Evolutionary conservation across 2,113 vertebrate genomes (phyloP).

Genomic region (Ochotona princeps): DNA sequence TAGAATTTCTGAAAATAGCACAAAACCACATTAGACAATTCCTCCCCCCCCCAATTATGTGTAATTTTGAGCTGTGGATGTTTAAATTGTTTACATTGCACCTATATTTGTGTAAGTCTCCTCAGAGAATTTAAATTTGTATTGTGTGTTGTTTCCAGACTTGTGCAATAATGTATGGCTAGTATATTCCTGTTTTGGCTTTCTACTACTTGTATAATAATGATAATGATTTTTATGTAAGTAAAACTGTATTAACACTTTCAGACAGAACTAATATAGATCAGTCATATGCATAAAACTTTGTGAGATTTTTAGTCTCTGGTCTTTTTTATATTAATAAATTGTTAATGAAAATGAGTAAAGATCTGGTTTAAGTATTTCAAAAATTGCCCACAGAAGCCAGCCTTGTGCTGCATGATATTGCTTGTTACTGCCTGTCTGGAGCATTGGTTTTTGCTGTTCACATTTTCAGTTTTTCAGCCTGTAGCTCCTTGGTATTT

Average conservation of each 20-base stretch:
- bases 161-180: slow-evolving; percentile 28
- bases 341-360: slow-evolving; percentile 31
- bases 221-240: background rate
- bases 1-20: slow-evolving; percentile 63
- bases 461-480: slow-evolving; percentile 6
- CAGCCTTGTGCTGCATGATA: slow-evolving; percentile 22
- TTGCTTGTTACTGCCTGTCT: slow-evolving; percentile 13
- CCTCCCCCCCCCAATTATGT: slow-evolving; percentile 23
- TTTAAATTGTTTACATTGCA: slow-evolving; percentile 8
- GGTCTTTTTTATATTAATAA: background rate
- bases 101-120: background rate
- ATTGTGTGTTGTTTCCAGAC: slow-evolving; percentile 29
- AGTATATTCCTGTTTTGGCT: slow-evolving; percentile 40
- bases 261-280: slow-evolving; percentile 32
- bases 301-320: slow-evolving; percentile 53
- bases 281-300: slow-evolving; percentile 28
- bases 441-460: slow-evolving; percentile 44
- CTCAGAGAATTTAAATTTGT: slow-evolving; percentile 23
- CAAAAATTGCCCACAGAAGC: slow-evolving; percentile 24
- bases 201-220: slow-evolving; percentile 24
- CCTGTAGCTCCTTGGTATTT: background rate
- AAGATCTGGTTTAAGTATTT: slow-evolving; percentile 39
- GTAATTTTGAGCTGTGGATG: slow-evolving; percentile 5
- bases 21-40: slow-evolving; percentile 33
- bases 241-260: slow-evolving; percentile 12